These are phyloP conservation scores for Sorex fumeus DNA, from an alignment of 2,113 vertebrate species.

Conservation along the genomic window DNA sequence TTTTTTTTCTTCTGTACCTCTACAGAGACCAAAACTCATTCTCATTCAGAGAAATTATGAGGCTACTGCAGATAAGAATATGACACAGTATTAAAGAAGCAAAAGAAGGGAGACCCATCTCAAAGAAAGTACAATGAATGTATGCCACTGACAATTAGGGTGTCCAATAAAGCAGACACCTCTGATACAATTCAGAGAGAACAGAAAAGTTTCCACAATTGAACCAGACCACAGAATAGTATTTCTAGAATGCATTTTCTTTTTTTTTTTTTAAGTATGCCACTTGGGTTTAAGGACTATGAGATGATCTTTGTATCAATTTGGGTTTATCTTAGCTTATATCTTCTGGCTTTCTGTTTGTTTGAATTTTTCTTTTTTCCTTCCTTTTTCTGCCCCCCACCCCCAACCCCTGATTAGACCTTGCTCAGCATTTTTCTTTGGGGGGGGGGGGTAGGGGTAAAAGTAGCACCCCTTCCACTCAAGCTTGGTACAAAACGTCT, in stretches of 20 bases:
- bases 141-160: slow-evolving; percentile 75
- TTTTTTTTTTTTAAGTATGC: slow-evolving; percentile 85
- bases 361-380: background rate
- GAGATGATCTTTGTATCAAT: slow-evolving; percentile 83
- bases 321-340: slow-evolving; percentile 89
- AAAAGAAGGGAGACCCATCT: slow-evolving; percentile 83
- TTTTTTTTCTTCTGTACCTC: slow-evolving; percentile 88
- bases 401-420: slow-evolving; percentile 85
- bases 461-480: slow-evolving; percentile 94
- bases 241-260: slow-evolving; percentile 84
- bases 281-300: slow-evolving; percentile 90
- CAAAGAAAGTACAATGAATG: slow-evolving; percentile 77
- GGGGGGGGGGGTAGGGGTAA: slow-evolving; percentile 79
- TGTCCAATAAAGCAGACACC: slow-evolving; percentile 84
- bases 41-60: slow-evolving; percentile 82
- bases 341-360: slow-evolving; percentile 82
- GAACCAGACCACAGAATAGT: slow-evolving; percentile 90
- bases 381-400: slow-evolving; percentile 79
- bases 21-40: slow-evolving; percentile 93
- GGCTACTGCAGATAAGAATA: slow-evolving; percentile 87
- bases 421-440: slow-evolving; percentile 91
- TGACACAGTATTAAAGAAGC: slow-evolving; percentile 88
- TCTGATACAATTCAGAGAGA: slow-evolving; percentile 80
- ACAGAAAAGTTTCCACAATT: slow-evolving; percentile 90
- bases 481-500: slow-evolving; percentile 95